Conservation (phyloP, 2,113 vertebrate species). For the Gracilinanus agilis region DNA sequence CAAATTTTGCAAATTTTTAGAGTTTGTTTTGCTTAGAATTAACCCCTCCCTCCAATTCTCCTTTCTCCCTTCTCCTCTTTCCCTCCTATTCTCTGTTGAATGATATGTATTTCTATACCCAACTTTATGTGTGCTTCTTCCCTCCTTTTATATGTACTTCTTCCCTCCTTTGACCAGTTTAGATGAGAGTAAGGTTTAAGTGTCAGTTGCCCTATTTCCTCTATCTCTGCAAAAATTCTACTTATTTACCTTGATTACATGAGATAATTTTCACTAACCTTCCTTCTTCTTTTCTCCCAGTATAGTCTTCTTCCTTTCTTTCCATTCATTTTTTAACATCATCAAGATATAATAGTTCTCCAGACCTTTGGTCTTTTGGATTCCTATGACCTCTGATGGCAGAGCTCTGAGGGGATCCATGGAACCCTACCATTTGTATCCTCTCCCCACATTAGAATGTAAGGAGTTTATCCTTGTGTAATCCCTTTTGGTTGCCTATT, state of each 20-base stretch:
- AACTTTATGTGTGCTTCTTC: neutral
- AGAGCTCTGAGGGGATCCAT: neutral
- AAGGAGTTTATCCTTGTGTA: neutral
- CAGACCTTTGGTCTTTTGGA: neutral
- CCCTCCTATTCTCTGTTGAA: neutral
- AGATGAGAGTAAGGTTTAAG: neutral
- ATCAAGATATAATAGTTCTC: neutral
- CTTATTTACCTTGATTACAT: neutral
- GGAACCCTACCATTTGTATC: neutral
- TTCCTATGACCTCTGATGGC: neutral
- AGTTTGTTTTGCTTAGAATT: neutral
- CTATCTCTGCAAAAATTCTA: neutral
- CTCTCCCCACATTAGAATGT: neutral
- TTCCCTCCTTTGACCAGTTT: neutral
- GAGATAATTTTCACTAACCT: neutral
- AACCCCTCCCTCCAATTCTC: neutral
- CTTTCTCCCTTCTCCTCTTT: neutral
- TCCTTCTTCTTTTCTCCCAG: neutral
- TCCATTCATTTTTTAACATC: neutral
- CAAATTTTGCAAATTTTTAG: neutral
- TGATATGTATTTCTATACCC: neutral
- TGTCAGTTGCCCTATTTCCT: neutral
- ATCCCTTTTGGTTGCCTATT: neutral
- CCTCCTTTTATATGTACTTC: neutral
- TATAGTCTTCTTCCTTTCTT: neutral